A percentile compares a stretch with the other conserved stretches of the same genome.
These are phyloP conservation scores for Gnatocerus cornutus DNA, from an alignment of 2,888 invertebrate species.

Conservation along the genomic window DNA sequence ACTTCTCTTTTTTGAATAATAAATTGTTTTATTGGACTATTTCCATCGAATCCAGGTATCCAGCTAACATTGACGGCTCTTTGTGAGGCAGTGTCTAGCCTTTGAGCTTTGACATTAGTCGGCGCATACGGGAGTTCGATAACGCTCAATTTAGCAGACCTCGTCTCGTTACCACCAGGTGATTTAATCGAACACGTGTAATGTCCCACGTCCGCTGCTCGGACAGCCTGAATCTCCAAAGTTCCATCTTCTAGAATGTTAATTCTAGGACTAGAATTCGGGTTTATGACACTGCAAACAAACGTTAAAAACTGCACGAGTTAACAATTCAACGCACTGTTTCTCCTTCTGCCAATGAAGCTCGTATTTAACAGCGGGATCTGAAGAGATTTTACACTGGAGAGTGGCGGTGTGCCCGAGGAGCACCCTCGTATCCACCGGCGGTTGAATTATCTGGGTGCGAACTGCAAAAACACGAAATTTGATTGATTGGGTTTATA, in stretches of 20 bases:
- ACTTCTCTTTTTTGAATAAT: slow-evolving; percentile 94
- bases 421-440: slow-evolving; percentile 92
- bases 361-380: slow-evolving; percentile 89
- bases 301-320: background rate
- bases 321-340: no score
- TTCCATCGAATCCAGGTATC: slow-evolving; percentile 98
- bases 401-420: slow-evolving; percentile 94
- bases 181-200: slow-evolving; percentile 94
- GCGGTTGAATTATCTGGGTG: slow-evolving; percentile 95
- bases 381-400: slow-evolving; percentile 95
- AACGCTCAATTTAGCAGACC: slow-evolving; percentile 87
- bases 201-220: slow-evolving; percentile 93
- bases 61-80: slow-evolving; percentile 93
- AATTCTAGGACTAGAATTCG: slow-evolving; percentile 80
- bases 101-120: slow-evolving; percentile 85
- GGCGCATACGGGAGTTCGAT: slow-evolving; percentile 97
- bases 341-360: slow-evolving; percentile 92
- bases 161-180: slow-evolving; percentile 93
- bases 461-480: slow-evolving; percentile 82
- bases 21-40: slow-evolving; percentile 94
- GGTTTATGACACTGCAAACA: slow-evolving; percentile 73
- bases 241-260: slow-evolving; percentile 88
- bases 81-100: slow-evolving; percentile 78
- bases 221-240: slow-evolving; percentile 89
- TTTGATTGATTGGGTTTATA: no score